A percentile compares a stretch with the other conserved stretches of the same genome.
Conservation (phyloP, 2,888 invertebrate genomes). For the Alitta virens region DNA sequence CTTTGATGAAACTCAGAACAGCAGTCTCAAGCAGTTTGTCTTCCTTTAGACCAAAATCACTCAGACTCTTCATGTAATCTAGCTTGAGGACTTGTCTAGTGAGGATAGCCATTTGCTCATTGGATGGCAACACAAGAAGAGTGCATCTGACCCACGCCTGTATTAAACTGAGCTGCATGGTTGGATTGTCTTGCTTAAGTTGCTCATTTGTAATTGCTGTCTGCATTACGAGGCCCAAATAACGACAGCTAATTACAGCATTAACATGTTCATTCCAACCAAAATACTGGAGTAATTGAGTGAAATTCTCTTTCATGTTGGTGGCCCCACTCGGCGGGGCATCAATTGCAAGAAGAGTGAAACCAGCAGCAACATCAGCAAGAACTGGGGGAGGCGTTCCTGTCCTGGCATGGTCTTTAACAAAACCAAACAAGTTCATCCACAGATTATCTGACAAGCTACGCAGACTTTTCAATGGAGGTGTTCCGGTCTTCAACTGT, state of each 20-base stretch:
- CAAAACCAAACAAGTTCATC: slow-evolving; percentile 36
- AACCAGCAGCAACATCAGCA: slow-evolving; percentile 43
- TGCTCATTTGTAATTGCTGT: too few species aligned
- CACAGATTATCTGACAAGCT: slow-evolving; percentile 28
- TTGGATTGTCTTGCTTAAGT: slow-evolving; percentile 23
- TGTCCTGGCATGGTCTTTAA: slow-evolving; percentile 36
- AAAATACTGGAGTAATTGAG: slow-evolving; percentile 33
- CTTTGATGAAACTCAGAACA: not conserved
- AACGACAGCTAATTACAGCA: not conserved
- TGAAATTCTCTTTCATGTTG: slow-evolving; percentile 19
- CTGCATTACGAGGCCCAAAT: too few species aligned
- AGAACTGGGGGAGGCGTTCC: slow-evolving; percentile 37
- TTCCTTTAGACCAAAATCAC: too few species aligned
- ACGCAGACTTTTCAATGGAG: too few species aligned
- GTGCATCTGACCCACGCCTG: too few species aligned
- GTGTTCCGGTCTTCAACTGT: too few species aligned
- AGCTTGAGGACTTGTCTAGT: too few species aligned
- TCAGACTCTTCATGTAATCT: too few species aligned
- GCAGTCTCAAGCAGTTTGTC: not conserved
- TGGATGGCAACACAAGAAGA: too few species aligned
- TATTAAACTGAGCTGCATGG: too few species aligned
- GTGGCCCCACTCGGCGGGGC: too few species aligned
- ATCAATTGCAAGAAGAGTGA: slow-evolving; percentile 35
- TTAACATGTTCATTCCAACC: slow-evolving; percentile 31
- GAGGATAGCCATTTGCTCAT: too few species aligned